Evolutionary conservation across 1,140 invertebrate species (phyloP).

Genomic region (Leptinotarsa defecta): DNA sequence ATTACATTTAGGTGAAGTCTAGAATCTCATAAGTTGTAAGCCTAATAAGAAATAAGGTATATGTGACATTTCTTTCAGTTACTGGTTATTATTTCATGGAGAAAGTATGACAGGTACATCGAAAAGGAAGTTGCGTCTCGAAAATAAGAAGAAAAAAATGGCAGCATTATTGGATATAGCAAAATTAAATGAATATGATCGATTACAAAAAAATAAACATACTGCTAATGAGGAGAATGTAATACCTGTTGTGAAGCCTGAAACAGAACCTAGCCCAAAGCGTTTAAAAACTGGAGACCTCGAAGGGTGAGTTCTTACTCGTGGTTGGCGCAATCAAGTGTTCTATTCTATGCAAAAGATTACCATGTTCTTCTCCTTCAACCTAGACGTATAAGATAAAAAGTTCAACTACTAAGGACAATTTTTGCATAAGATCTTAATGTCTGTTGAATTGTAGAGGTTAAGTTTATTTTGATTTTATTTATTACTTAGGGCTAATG

Average conservation of each 20-base stretch:
- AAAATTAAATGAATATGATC: slow-evolving; percentile 66
- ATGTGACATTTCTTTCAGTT: slow-evolving; percentile 28
- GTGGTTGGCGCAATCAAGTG: too few species aligned
- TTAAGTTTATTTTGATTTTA: too few species aligned
- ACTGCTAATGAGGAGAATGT: slow-evolving; percentile 26
- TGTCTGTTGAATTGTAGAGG: too few species aligned
- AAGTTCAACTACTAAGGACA: too few species aligned
- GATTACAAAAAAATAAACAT: slow-evolving; percentile 44
- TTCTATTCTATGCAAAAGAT: too few species aligned
- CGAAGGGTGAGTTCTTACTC: slow-evolving; percentile 23
- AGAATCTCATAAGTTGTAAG: not conserved
- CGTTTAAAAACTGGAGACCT: slow-evolving; percentile 43
- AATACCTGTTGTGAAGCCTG: slow-evolving; percentile 14
- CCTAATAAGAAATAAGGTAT: not conserved
- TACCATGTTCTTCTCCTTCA: too few species aligned
- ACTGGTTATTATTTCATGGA: slow-evolving; percentile 34
- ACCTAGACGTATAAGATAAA: too few species aligned
- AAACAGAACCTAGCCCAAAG: slow-evolving; percentile 48
- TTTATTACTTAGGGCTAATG: too few species aligned
- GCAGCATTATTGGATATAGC: slow-evolving; percentile 65
- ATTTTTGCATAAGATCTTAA: too few species aligned
- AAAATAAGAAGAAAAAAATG: slow-evolving; percentile 69
- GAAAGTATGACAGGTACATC: slow-evolving; percentile 56
- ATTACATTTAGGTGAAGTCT: slow-evolving; percentile 23
- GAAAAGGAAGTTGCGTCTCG: slow-evolving; percentile 56